Base-by-base conservation (phyloP, 2,113 vertebrate genomes). In the Clarias macrocephalus region DNA sequence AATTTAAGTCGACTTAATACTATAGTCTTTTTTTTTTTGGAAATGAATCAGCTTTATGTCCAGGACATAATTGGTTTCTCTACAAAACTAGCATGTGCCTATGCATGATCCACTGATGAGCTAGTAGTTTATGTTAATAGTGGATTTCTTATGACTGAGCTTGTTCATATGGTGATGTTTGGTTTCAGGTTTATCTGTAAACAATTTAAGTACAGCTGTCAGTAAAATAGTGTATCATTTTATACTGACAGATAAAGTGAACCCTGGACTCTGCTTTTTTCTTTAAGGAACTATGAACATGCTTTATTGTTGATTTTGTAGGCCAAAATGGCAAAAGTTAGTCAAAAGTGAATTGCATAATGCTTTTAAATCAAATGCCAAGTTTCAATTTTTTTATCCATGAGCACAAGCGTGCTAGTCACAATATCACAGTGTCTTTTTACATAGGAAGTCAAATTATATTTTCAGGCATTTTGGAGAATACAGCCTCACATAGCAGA, bases 71-170 rank as follows among this genome's bases (percentile, higher is more conserved):
- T 48, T 48, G 48, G 48, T 7, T 48, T 8, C 48, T 48, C 48
- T 8, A 48, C 48, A 48, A 48, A 8, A 48, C 48, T 48, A 48
- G 48, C 48, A 48, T 48, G 48, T 63, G 91, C 94, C 90, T 93
- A 94, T 92, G 9, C 21, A 16, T 60, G 6, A 48, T 48, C 48
- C 30, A 33, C 7, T 15, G 18, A 33, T 33, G 15, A 15, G 11
- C 28, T 33, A 33, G 66, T 3, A 13, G 48, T 48, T 5, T 68
- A 16, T 70, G 15, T 13, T 15, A 28, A 70, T 33, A 15, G 16
- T 15, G 5, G 15, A 42, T 73, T 73, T 23, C 16, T 48, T 48
- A 48, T 48, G 48, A 48, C 48, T 48, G 48, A 48, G 48, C 48
- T 48, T 48, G 48, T 48, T 48, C 48, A 48, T 48, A 48, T 48